Evolutionary conservation across 2,113 vertebrate species (phyloP).

Genomic region (Scolopax mira): DNA sequence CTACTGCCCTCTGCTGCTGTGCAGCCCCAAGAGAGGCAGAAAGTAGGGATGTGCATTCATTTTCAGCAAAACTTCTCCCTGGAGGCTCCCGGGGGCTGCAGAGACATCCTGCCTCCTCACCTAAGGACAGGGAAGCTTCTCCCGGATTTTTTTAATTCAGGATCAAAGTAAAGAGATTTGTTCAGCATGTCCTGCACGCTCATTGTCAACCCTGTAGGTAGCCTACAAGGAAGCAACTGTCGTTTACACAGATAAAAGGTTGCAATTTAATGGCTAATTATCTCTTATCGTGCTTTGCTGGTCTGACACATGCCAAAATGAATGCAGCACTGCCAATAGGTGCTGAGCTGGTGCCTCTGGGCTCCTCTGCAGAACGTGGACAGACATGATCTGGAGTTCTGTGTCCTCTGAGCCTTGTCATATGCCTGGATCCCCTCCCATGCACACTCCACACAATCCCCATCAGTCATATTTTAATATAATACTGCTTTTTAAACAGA

Average conservation of each 20-base stretch:
- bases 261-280: slow-evolving; percentile 44
- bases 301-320: not conserved
- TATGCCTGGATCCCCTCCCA: not conserved
- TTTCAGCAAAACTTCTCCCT: not conserved
- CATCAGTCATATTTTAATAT: not conserved
- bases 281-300: not conserved
- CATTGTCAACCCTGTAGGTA: not conserved
- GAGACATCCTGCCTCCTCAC: not conserved
- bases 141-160: not conserved
- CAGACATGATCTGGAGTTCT: not conserved
- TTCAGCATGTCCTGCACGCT: not conserved
- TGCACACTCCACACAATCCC: not conserved
- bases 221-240: slow-evolving; percentile 3
- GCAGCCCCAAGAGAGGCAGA: fast-evolving
- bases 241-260: slow-evolving; percentile 22
- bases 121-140: slow-evolving; percentile 18
- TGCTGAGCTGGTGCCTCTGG: not conserved
- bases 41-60: not conserved
- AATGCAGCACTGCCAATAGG: not conserved
- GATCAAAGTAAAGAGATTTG: slow-evolving; percentile 44
- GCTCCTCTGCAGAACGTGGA: not conserved
- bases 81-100: not conserved
- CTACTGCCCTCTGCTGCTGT: slow-evolving; percentile 54
- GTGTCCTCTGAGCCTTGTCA: not conserved
- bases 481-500: not conserved